phyloP scores from a whole-genome alignment of 1,140 invertebrate species.

The Drosophila bocki region DNA sequence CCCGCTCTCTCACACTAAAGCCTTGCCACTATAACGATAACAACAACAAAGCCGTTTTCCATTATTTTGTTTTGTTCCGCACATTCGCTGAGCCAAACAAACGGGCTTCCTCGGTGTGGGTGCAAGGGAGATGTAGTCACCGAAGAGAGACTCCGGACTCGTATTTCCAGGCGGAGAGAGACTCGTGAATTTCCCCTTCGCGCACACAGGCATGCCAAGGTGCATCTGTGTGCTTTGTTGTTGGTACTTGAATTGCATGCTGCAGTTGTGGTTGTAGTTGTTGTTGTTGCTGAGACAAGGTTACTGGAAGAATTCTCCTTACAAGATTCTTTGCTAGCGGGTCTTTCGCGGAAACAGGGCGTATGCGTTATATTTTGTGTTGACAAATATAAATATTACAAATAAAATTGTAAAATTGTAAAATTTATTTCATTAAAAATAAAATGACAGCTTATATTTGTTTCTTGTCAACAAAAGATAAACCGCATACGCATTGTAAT shows the following conservation, averaged over 20 bases:
- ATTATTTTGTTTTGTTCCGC: constrained; percentile 74
- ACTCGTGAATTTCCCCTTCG: constrained; percentile 27
- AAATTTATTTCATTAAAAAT: too few relatives aligned
- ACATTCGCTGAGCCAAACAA: constrained; percentile 65
- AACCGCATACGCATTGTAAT: too few relatives aligned
- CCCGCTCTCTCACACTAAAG: neutral
- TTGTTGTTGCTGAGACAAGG: constrained; percentile 46
- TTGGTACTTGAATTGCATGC: constrained; percentile 19
- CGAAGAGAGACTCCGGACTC: constrained; percentile 28
- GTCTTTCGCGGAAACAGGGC: constrained; percentile 33
- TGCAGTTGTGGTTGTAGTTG: constrained; percentile 12
- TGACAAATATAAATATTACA: too few relatives aligned
- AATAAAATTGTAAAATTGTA: too few relatives aligned
- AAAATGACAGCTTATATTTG: too few relatives aligned
- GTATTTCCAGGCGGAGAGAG: constrained; percentile 5
- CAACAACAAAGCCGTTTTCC: constrained; percentile 50
- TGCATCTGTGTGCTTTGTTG: constrained; percentile 11
- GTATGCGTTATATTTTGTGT: constrained; percentile 14
- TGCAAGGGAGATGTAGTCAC: neutral
- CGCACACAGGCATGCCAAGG: neutral
- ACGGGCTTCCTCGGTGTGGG: constrained; percentile 26
- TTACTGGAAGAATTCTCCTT: constrained; percentile 63
- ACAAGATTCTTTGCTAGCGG: constrained; percentile 17
- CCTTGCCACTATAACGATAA: constrained; percentile 8
- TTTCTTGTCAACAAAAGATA: too few relatives aligned